These are phyloP conservation scores for Phthorimaea operculella DNA, from an alignment of 1,140 invertebrate genomes.

Conservation along the genomic window DNA sequence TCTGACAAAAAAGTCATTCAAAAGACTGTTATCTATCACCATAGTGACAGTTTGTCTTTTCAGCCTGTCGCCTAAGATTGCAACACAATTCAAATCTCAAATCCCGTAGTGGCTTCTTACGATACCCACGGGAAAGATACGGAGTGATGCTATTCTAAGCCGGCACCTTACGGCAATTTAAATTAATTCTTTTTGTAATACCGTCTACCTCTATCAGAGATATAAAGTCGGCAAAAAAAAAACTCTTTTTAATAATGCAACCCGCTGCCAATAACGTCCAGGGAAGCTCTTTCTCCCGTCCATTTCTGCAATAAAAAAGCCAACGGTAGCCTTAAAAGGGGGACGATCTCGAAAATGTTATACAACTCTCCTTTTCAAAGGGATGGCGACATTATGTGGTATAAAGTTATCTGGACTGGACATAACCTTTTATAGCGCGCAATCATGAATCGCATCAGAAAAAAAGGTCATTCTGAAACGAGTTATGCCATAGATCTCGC, in stretches of 20 bases:
- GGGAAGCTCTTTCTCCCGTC: constrained; percentile 28
- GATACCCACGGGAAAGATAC: too few relatives aligned
- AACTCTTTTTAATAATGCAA: constrained; percentile 30
- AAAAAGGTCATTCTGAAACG: constrained; percentile 42
- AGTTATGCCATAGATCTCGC: constrained; percentile 37
- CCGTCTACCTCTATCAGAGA: not conserved
- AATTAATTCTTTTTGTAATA: too few relatives aligned
- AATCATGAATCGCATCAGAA: constrained; percentile 34
- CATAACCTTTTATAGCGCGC: constrained; percentile 47
- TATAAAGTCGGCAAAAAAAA: constrained; percentile 18
- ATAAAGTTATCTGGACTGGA: constrained; percentile 60
- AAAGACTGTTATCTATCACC: too few relatives aligned
- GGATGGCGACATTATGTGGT: constrained; percentile 48
- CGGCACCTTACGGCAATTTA: too few relatives aligned
- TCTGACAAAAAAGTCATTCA: too few relatives aligned
- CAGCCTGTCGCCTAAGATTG: too few relatives aligned
- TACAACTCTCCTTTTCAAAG: constrained; percentile 60
- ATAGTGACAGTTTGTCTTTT: too few relatives aligned
- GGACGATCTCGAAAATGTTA: constrained; percentile 46
- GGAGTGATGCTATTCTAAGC: too few relatives aligned
- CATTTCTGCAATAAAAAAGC: constrained; percentile 47
- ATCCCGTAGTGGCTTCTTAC: too few relatives aligned
- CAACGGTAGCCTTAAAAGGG: constrained; percentile 43
- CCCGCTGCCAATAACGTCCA: constrained; percentile 9
- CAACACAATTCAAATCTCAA: too few relatives aligned